Conservation (phyloP, 2,888 invertebrate species). For the Imbricaverruca yamaguchii region DNA sequence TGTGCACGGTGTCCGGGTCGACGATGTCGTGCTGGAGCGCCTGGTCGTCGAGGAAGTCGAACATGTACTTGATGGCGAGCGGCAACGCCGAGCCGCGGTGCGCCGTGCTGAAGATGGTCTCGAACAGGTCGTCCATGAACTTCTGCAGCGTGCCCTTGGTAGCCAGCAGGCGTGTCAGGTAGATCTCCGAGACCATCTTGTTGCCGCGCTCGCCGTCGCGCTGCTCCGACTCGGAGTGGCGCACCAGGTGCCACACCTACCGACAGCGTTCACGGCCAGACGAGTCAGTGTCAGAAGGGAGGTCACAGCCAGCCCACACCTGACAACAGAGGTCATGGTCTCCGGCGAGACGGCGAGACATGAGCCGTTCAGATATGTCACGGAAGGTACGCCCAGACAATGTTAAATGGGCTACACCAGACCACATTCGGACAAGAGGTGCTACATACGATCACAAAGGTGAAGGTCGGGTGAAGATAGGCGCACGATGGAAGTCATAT, state of each 20-base stretch:
- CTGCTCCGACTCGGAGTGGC: slow-evolving; percentile 88
- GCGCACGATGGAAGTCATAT: too few relatives aligned
- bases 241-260: slow-evolving; percentile 77
- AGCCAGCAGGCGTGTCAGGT: slow-evolving; percentile 87
- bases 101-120: slow-evolving; percentile 97
- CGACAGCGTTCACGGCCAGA: too few relatives aligned
- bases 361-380: too few relatives aligned
- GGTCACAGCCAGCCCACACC: too few relatives aligned
- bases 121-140: slow-evolving; percentile 95
- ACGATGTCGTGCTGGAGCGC: slow-evolving; percentile 90
- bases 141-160: slow-evolving; percentile 92
- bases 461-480: too few relatives aligned
- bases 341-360: too few relatives aligned
- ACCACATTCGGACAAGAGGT: too few relatives aligned
- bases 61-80: slow-evolving; percentile 99
- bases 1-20: slow-evolving; percentile 94
- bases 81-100: slow-evolving; percentile 93
- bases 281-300: too few relatives aligned
- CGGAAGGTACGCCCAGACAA: too few relatives aligned
- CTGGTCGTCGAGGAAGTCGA: slow-evolving; percentile 99
- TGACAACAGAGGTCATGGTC: too few relatives aligned
- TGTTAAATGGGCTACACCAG: too few relatives aligned
- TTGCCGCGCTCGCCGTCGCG: slow-evolving; percentile 91
- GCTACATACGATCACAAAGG: too few relatives aligned
- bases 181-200: slow-evolving; percentile 99